phyloP scores from a whole-genome alignment of 1,140 invertebrate genomes.

The Goniozus legneri region DNA sequence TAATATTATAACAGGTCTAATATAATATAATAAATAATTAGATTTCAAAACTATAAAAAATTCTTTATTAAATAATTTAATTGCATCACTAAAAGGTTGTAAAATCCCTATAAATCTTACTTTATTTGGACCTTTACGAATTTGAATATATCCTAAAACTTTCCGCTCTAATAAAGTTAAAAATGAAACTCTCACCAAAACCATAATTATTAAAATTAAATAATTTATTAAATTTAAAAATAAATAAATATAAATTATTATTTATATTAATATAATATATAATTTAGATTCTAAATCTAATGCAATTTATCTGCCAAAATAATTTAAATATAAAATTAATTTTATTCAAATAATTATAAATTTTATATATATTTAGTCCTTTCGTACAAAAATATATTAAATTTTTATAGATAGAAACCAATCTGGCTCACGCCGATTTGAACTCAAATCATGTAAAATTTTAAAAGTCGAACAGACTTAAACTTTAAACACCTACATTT shows the following conservation, averaged over 20 bases:
- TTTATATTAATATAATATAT: no score
- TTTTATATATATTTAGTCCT: no score
- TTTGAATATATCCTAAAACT: slow-evolving; percentile 63
- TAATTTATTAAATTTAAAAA: slow-evolving; percentile 52
- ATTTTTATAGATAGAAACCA: slow-evolving; percentile 63
- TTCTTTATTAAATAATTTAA: slow-evolving; percentile 57
- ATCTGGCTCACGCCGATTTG: slow-evolving; percentile 72
- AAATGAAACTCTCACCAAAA: no score
- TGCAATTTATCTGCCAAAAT: no score
- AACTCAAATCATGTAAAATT: slow-evolving; percentile 76
- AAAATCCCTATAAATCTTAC: slow-evolving; percentile 59
- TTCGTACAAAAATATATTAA: background rate
- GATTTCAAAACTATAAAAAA: slow-evolving; percentile 58
- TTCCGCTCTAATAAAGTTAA: no score
- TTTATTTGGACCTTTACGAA: slow-evolving; percentile 70
- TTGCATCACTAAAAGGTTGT: slow-evolving; percentile 65
- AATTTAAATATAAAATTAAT: no score
- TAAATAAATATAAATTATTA: no score
- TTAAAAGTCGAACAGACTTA: slow-evolving; percentile 75
- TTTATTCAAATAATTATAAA: no score
- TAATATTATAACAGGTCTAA: slow-evolving; percentile 4
- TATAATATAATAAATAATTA: slow-evolving; percentile 55
- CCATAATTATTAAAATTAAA: no score
- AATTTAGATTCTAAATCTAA: no score
- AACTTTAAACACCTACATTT: slow-evolving; percentile 59